phyloP scores from a whole-genome alignment of 1,140 invertebrate genomes.

The Drusus annulatus region DNA sequence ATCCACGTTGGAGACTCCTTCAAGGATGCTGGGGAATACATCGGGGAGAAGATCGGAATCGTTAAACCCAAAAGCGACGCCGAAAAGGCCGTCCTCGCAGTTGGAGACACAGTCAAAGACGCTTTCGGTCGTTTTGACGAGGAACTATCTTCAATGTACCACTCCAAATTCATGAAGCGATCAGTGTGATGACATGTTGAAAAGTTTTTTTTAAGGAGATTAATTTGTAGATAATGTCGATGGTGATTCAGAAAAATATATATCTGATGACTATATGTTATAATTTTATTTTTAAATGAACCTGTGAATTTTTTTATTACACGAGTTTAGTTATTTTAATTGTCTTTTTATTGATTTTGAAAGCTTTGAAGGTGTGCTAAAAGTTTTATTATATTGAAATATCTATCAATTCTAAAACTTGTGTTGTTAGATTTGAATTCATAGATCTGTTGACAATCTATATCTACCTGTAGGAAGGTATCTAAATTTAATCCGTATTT shows the following conservation, averaged over 20 bases:
- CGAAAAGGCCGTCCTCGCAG: constrained; percentile 32
- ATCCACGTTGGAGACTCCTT: constrained; percentile 47
- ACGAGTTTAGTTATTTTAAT: no score
- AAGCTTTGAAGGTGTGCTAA: no score
- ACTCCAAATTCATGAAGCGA: constrained; percentile 45
- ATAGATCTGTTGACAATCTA: no score
- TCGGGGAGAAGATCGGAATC: constrained; percentile 55
- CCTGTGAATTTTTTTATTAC: no score
- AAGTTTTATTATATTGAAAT: no score
- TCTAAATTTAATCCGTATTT: no score
- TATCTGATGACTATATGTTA: no score
- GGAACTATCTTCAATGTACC: constrained; percentile 42
- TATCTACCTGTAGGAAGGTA: no score
- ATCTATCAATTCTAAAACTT: no score
- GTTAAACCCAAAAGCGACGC: constrained; percentile 46
- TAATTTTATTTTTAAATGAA: neutral
- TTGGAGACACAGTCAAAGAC: constrained; percentile 46
- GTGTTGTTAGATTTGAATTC: no score
- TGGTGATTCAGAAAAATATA: neutral
- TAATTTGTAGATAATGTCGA: neutral
- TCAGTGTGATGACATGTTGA: constrained; percentile 5
- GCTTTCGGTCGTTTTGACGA: constrained; percentile 36
- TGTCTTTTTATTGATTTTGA: no score
- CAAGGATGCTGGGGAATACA: constrained; percentile 49
- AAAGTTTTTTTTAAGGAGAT: neutral